Evolutionary conservation across 30 jellyfish, hydroid and myxozoan genomes (phyloP).

Genomic region (Hydractinia symbiolongicarpus): DNA sequence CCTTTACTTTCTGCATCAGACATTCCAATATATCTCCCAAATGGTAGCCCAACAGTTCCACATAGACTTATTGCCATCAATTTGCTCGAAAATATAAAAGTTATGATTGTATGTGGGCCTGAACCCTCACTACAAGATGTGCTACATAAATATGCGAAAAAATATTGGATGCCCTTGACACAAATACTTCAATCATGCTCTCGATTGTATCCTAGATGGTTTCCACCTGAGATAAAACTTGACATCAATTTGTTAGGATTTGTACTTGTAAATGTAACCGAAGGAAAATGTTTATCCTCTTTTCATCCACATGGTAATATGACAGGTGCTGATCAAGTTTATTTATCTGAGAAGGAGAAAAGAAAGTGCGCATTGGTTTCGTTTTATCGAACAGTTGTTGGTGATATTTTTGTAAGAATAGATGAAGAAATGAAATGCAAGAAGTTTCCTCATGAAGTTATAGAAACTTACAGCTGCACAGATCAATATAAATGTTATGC

Average conservation of each 20-base stretch:
- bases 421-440: constrained; percentile 30
- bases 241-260: constrained; percentile 60
- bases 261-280: constrained; percentile 59
- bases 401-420: constrained; percentile 30
- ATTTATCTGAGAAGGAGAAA: constrained; percentile 33
- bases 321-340: constrained; percentile 49
- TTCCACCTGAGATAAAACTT: constrained; percentile 51
- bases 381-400: constrained; percentile 56
- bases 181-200: constrained; percentile 48
- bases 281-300: constrained; percentile 69
- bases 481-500: constrained; percentile 67
- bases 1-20: constrained; percentile 66
- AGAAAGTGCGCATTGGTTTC: constrained; percentile 41
- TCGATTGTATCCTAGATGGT: constrained; percentile 63
- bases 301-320: constrained; percentile 65
- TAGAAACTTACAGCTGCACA: constrained; percentile 65
- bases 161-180: constrained; percentile 71
- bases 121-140: constrained; percentile 75
- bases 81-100: constrained; percentile 62
- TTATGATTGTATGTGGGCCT: constrained; percentile 85
- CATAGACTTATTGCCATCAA: constrained; percentile 79
- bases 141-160: constrained; percentile 34
- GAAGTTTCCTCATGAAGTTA: constrained; percentile 35
- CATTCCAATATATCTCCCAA: constrained; percentile 81
- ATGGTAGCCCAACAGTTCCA: constrained; percentile 91